Evolutionary conservation across 2,888 invertebrate species (phyloP).

Genomic region (Unio pictorum): DNA sequence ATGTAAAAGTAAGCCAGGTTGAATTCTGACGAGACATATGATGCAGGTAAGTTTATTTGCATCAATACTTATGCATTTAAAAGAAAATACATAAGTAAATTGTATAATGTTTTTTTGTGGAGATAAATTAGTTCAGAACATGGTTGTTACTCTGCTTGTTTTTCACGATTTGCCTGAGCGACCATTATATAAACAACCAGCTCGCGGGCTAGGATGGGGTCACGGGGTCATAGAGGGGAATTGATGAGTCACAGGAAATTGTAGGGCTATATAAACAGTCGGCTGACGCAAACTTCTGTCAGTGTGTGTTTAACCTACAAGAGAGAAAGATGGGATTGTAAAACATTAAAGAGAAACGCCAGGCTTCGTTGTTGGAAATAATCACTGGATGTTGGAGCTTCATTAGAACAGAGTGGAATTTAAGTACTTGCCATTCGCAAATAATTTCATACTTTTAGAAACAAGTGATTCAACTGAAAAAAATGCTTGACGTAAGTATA

Average conservation of each 20-base stretch:
- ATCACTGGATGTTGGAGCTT: too few relatives aligned
- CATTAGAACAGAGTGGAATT: too few relatives aligned
- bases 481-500: too few relatives aligned
- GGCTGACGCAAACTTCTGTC: constrained; percentile 37
- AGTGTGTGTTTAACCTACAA: constrained; percentile 32
- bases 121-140: constrained; percentile 1
- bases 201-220: constrained; percentile 16
- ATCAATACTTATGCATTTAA: constrained; percentile 8
- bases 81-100: background rate
- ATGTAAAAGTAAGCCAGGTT: too few relatives aligned
- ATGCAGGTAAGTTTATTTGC: constrained; percentile 20
- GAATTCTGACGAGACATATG: constrained; percentile 15
- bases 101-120: background rate
- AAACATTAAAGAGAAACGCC: constrained; percentile 18
- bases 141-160: constrained; percentile 12
- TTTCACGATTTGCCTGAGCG: constrained; percentile 1
- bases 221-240: constrained; percentile 22
- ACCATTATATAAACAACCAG: constrained; percentile 41
- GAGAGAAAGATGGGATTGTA: constrained; percentile 45
- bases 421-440: too few relatives aligned
- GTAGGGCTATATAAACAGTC: constrained; percentile 39
- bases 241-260: constrained; percentile 14
- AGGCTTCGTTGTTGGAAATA: constrained; percentile 30
- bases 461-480: too few relatives aligned
- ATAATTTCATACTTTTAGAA: too few relatives aligned